These are phyloP conservation scores for Poecilia picta DNA, from an alignment of 2,797 vertebrate genomes.

Conservation along the genomic window DNA sequence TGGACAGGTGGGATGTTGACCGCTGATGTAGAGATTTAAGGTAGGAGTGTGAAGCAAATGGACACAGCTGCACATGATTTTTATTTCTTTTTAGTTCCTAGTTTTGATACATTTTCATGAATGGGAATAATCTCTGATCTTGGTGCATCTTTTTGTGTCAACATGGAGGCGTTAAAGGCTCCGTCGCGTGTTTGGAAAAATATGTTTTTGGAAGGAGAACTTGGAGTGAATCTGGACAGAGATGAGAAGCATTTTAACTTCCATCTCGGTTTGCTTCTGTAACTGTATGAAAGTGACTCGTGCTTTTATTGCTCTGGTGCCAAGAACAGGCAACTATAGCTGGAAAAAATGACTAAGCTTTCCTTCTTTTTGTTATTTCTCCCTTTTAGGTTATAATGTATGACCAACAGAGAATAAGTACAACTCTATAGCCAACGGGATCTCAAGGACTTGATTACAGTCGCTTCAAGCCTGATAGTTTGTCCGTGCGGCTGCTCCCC, in stretches of 20 bases:
- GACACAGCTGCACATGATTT: not conserved
- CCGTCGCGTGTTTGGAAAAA: not conserved
- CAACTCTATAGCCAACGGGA: constrained; percentile 96
- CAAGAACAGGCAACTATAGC: constrained; percentile 25
- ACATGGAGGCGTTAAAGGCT: not conserved
- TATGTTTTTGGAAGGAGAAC: not conserved
- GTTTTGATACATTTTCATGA: not conserved
- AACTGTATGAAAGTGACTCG: constrained; percentile 44
- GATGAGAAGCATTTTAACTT: not conserved
- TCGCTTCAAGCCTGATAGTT: constrained; percentile 98
- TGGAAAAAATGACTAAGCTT: constrained; percentile 5
- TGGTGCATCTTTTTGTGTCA: not conserved
- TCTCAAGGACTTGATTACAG: constrained; percentile 93
- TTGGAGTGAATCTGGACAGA: not conserved
- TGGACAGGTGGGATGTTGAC: constrained; percentile 33
- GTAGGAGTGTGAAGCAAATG: not conserved
- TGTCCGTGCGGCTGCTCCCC: constrained; percentile 85
- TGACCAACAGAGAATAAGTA: constrained; percentile 94
- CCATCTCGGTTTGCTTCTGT: constrained; percentile 14
- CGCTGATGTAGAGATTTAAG: constrained; percentile 48
- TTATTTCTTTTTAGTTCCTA: not conserved
- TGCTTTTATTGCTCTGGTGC: constrained; percentile 17
- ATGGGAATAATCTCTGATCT: not conserved
- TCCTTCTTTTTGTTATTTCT: not conserved
- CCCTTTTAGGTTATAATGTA: constrained; percentile 91